phyloP scores from a whole-genome alignment of 1,140 invertebrate genomes.

The Lepidurus apus region DNA sequence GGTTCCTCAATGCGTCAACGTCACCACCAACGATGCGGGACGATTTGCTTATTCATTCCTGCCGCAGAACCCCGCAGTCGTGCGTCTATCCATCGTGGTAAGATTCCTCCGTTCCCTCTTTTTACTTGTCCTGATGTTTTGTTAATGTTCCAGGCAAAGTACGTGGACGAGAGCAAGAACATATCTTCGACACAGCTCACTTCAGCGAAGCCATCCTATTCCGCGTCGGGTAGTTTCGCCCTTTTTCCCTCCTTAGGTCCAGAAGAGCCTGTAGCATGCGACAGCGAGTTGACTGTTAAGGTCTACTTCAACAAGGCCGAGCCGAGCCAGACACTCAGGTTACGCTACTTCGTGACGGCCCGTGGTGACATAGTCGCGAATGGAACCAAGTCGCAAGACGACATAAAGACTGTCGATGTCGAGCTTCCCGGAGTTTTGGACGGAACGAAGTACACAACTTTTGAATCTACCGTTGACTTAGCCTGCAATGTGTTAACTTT shows the following conservation, averaged over 20 bases:
- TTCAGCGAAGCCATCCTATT: neutral
- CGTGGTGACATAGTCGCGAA: neutral
- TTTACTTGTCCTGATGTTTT: neutral
- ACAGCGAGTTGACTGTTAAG: neutral
- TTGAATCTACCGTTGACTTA: no score
- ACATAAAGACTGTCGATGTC: neutral
- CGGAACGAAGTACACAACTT: no score
- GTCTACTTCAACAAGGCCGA: neutral
- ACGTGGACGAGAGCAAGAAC: neutral
- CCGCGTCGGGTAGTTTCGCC: neutral
- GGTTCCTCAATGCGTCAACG: slow-evolving; percentile 37
- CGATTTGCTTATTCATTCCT: slow-evolving; percentile 36
- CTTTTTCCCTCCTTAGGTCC: neutral
- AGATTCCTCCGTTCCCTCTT: neutral
- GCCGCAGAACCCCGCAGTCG: slow-evolving; percentile 33
- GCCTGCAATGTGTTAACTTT: no score
- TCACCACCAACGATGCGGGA: slow-evolving; percentile 42
- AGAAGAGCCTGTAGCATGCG: neutral
- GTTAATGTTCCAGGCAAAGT: neutral
- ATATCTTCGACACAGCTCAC: neutral
- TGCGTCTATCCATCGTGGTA: slow-evolving; percentile 36
- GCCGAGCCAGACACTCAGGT: neutral
- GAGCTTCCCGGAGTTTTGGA: neutral
- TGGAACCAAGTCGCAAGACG: neutral
- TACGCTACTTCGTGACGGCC: neutral